Base-by-base conservation (phyloP, 2,797 vertebrate genomes). In the Acanthiza pusilla region DNA sequence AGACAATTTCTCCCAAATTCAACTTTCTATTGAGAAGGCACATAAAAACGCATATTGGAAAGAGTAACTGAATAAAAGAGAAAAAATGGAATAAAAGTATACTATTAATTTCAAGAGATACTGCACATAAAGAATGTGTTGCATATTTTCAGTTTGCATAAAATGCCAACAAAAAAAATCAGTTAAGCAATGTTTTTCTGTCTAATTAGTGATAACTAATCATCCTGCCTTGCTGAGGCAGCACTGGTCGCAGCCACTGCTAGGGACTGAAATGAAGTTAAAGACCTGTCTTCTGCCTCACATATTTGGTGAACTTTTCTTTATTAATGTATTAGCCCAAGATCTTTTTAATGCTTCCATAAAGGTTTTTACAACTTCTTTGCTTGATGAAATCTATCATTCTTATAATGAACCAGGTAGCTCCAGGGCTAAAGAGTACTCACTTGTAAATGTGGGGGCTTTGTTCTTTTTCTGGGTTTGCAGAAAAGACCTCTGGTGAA, bases 311-410 rank as follows among this genome's bases (percentile, higher is more conserved):
- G 81, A 96, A 87, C 75, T 89, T 90, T 71, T 90, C 38, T 75
- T 91, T 89, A 83, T 72, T 87, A 89, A 91, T 91, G 48, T 57
- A 76, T 87, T 71, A 78, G 36, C 22, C 42, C 27, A n/a, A 85
- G 42, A 87, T 90, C 60, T 90, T 90, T 88, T 93, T 83, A 92
- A 68, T 83, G 57, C 74, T 91, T 91, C 81, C 61, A 68, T 77
- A 80, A 94, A 93, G 81, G 27, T 85, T 96, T 94, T 91, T 92
- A 89, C 54, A 88, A 17, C n/a, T 76, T 79, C 89, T 78, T 81
- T 72, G 34, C 63, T 68, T 82, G 80, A 50, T 80, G 84, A 94
- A 89, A 89, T 93, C 54, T 74, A 5, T 94, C 68, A 91, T 68
- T 34, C 42, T 71, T 88, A 27, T 16, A 71, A 76, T 40, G 65